Evolutionary conservation across 2,113 vertebrate species (phyloP).

Genomic region (Lamprotornis superbus): DNA sequence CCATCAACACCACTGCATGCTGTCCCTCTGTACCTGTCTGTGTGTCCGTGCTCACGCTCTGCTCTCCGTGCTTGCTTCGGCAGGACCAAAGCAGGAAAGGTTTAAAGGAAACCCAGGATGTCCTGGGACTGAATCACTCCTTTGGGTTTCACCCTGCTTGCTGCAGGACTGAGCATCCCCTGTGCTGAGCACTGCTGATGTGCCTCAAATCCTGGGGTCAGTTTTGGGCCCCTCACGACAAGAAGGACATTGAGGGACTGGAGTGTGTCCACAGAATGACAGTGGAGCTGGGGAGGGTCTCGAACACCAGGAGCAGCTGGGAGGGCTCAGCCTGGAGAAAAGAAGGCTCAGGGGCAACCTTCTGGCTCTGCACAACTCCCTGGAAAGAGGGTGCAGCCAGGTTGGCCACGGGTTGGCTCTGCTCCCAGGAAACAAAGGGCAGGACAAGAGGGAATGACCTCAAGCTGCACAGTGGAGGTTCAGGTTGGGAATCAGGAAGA

Average conservation of each 20-base stretch:
- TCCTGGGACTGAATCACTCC: background rate
- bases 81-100: background rate
- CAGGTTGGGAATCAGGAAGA: background rate
- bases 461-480: background rate
- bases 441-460: background rate
- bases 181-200: background rate
- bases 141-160: background rate
- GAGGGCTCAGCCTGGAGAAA: background rate
- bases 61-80: background rate
- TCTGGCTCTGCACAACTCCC: background rate
- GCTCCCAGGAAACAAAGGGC: background rate
- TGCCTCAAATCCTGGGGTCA: background rate
- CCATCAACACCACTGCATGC: background rate
- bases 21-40: background rate
- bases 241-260: background rate
- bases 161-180: background rate
- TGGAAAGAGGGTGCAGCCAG: rapidly evolving
- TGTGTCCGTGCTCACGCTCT: rapidly evolving
- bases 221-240: background rate
- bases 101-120: background rate
- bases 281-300: background rate
- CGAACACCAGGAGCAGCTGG: background rate
- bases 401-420: rapidly evolving
- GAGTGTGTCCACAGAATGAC: background rate
- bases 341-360: background rate